These are phyloP conservation scores for Cryptomyrus ogoouensis DNA, from an alignment of 2,113 vertebrate species.

Conservation along the genomic window DNA sequence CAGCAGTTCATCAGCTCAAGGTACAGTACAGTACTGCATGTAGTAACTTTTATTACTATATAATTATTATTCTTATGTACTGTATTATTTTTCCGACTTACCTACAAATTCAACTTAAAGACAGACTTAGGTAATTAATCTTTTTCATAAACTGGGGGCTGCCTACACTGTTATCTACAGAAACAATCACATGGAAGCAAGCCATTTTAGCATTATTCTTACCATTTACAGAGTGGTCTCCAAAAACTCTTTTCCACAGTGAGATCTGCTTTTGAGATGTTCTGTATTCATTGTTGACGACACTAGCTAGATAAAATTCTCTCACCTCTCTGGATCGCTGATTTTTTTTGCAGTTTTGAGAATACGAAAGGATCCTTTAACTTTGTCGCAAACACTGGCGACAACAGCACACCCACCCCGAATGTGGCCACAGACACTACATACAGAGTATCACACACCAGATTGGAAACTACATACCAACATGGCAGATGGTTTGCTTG, in stretches of 20 bases:
- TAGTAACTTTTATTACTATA: no score
- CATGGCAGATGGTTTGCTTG: neutral
- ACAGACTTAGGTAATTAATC: neutral
- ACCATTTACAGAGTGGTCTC: neutral
- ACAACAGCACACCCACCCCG: neutral
- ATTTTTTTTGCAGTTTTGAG: neutral
- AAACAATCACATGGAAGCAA: neutral
- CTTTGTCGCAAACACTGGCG: neutral
- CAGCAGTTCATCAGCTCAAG: no score
- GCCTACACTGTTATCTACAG: neutral
- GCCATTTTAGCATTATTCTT: neutral
- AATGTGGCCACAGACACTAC: neutral
- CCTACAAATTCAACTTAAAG: neutral
- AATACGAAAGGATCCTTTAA: neutral
- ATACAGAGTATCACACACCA: neutral
- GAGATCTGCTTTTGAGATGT: neutral
- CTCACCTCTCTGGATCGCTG: neutral
- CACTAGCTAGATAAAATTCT: neutral
- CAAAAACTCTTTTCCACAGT: neutral
- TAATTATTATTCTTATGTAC: neutral
- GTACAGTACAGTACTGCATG: no score
- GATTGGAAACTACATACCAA: neutral
- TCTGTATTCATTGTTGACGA: neutral
- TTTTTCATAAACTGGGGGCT: neutral
- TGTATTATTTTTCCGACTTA: neutral